Base-by-base conservation (phyloP, 2,797 vertebrate species). In the Aeoliscus strigatus region DNA sequence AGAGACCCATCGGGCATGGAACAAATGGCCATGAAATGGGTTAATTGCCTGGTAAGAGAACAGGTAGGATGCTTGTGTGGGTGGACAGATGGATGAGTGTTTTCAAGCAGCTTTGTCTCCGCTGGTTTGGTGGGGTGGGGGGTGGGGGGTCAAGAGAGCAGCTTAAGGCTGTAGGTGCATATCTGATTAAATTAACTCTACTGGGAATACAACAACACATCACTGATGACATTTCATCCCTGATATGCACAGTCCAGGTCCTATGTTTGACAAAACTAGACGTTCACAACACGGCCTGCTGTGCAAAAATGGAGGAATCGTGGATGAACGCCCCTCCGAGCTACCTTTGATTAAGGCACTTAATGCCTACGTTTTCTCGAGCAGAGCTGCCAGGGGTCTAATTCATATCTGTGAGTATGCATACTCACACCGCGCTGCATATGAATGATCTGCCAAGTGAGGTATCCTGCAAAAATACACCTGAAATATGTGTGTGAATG, bases 111-210 rank as follows among this genome's bases (percentile, higher is more conserved):
- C 32, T 46, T 50, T 52, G 25, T 56, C 54, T 40, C 54, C n/a
- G n/a, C n/a, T n/a, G n/a, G n/a, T 27, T 14, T 30, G 43, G 17
- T 39, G 41, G 42, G 25, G 41, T 65, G 55, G 66, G 47, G 53
- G 65, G 52, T 40, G 46, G 48, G 46, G 29, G n/a, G 25, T n/a
- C n/a, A n/a, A 5, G 13, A 45, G 57, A 58, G 60, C 55, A 46
- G 46, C 17, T n/a, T n/a, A n/a, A n/a, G n/a, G n/a, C n/a, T n/a
- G n/a, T n/a, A n/a, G 36, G 35, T 60, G 45, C 56, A 48, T 14
- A 36, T 62, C 41, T 59, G 49, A 66, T 77, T 63, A 27, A 62
- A 60, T 75, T 67, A 66, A 41, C n/a, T n/a, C n/a, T 15, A 13
- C 35, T 9, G 9, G 12, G 9, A 30, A 12, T 27, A 6, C 30